Conservation (phyloP, 2,113 vertebrate genomes). For the Sebastes fasciatus region DNA sequence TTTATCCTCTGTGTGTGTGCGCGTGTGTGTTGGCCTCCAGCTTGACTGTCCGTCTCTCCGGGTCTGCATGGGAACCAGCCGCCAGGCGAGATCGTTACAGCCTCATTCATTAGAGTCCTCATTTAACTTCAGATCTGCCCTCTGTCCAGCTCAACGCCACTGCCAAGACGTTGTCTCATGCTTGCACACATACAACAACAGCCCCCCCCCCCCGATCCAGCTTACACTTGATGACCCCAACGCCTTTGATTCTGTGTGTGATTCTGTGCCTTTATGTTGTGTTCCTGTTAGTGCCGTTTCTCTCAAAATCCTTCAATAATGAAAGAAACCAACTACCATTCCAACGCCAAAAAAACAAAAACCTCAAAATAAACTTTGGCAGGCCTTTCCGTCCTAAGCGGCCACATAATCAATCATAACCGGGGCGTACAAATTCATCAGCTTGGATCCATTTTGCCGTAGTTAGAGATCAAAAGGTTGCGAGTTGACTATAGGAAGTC, state of each 20-base stretch:
- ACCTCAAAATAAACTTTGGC: conserved; percentile 73
- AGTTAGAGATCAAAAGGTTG: conserved; percentile 84
- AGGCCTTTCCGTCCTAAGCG: conserved; percentile 71
- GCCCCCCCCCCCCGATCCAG: background rate
- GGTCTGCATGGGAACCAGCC: conserved; percentile 81
- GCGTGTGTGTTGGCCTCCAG: conserved; percentile 48
- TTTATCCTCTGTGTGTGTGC: conserved; percentile 73
- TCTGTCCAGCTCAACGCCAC: conserved; percentile 65
- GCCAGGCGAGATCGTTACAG: conserved; percentile 77
- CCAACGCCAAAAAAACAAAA: conserved; percentile 25
- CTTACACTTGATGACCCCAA: background rate
- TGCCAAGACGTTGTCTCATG: conserved; percentile 30
- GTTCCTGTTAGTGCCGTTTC: background rate
- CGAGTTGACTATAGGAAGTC: conserved; percentile 86
- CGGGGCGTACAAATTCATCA: conserved; percentile 79
- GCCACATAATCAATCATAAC: conserved; percentile 82
- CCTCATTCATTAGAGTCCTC: conserved; percentile 87
- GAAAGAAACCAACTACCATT: conserved; percentile 36
- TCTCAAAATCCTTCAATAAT: conserved; percentile 14
- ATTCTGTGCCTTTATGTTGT: conserved; percentile 4
- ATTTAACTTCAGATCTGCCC: conserved; percentile 84
- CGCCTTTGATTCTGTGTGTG: background rate
- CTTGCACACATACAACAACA: background rate
- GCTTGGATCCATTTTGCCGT: conserved; percentile 83
- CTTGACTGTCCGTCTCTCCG: conserved; percentile 41